phyloP scores from a whole-genome alignment of 2,888 invertebrate genomes.

The Noctua pronuba region DNA sequence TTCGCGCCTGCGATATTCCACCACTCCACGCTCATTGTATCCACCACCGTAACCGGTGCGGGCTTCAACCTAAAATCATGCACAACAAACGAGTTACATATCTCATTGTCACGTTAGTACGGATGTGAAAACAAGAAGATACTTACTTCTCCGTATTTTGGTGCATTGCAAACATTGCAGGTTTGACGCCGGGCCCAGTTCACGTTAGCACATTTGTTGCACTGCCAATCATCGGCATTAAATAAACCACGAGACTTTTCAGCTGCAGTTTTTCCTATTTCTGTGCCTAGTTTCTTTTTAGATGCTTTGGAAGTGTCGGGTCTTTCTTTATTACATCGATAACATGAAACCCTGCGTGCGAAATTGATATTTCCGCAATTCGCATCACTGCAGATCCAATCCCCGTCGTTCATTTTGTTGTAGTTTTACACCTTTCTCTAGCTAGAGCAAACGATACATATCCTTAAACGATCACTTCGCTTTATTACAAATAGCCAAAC shows the following conservation, averaged over 20 bases:
- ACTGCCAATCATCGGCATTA: conserved; percentile 99
- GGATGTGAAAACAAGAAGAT: conserved; percentile 1
- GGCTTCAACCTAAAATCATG: conserved; percentile 91
- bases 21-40: conserved; percentile 98
- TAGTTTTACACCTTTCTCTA: conserved; percentile 69
- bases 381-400: conserved; percentile 92
- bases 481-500: conserved; percentile 67
- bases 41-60: conserved; percentile 96
- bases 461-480: conserved; percentile 64
- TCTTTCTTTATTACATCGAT: conserved; percentile 96
- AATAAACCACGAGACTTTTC: conserved; percentile 99
- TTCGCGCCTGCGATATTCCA: conserved; percentile 97
- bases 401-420: conserved; percentile 90
- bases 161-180: conserved; percentile 99
- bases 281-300: conserved; percentile 97
- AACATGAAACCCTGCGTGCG: conserved; percentile 96
- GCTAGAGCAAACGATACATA: conserved; percentile 70
- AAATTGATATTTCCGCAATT: conserved; percentile 98
- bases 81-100: conserved; percentile 12
- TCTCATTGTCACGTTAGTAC: not conserved
- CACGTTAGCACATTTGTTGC: conserved; percentile 99
- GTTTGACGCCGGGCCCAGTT: conserved; percentile 99
- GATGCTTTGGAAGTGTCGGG: conserved; percentile 80
- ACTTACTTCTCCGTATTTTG: conserved; percentile 98
- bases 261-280: conserved; percentile 99